Percentiles rank a stretch among this genome's conserved stretches.
phyloP scores from a whole-genome alignment of 2,888 invertebrate genomes.

The Stenodera caucasica region DNA sequence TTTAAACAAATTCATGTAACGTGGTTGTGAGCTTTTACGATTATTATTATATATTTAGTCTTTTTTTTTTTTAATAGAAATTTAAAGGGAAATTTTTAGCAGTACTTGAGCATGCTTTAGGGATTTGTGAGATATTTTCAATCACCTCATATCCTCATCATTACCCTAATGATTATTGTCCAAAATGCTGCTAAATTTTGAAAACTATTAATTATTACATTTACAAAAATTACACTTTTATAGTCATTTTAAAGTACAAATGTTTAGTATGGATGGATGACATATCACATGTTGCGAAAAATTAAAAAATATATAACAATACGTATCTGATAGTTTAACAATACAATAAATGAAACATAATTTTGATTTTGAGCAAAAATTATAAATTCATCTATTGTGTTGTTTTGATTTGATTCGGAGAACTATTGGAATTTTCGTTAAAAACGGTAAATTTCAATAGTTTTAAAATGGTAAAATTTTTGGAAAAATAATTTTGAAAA shows the following conservation, averaged over 20 bases:
- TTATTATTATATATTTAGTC: slow-evolving; percentile 30
- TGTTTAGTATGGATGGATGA: slow-evolving; percentile 60
- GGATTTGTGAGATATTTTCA: background rate
- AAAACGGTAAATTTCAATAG: background rate
- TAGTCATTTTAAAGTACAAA: slow-evolving; percentile 83
- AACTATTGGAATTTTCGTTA: background rate
- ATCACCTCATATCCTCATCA: background rate
- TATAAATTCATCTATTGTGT: background rate
- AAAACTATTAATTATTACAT: background rate
- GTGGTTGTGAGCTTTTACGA: slow-evolving; percentile 53
- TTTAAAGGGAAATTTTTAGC: slow-evolving; percentile 10
- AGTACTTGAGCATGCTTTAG: slow-evolving; percentile 5
- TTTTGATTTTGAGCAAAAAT: too few relatives aligned
- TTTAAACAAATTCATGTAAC: slow-evolving; percentile 32
- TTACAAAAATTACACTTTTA: slow-evolving; percentile 55
- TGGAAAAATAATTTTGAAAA: slow-evolving; percentile 21
- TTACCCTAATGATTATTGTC: slow-evolving; percentile 2
- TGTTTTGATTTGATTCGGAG: background rate
- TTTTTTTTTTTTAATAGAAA: too few relatives aligned
- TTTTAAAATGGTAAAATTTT: background rate
- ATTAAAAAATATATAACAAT: slow-evolving; percentile 9
- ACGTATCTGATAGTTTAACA: background rate
- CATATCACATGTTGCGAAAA: slow-evolving; percentile 40
- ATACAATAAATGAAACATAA: background rate
- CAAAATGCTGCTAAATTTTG: slow-evolving; percentile 5